phyloP scores from a whole-genome alignment of 1,140 invertebrate species.

The Drosophila equinoxialis region DNA sequence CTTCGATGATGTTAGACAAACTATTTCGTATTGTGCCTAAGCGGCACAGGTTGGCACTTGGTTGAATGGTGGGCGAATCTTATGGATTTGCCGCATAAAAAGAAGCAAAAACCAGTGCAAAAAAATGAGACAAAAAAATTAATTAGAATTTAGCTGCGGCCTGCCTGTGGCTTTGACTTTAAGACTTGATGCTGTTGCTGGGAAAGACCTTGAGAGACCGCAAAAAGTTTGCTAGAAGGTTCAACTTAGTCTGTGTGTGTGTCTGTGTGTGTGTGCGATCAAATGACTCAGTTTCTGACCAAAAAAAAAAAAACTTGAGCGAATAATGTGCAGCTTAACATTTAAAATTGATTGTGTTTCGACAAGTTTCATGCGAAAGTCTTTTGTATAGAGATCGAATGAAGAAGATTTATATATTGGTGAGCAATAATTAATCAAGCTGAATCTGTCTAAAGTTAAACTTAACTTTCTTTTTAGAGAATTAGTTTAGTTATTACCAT shows the following conservation, averaged over 20 bases:
- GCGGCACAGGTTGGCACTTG: constrained; percentile 46
- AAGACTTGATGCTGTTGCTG: constrained; percentile 40
- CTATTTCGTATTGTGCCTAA: not conserved
- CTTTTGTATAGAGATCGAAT: constrained; percentile 25
- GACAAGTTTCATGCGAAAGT: constrained; percentile 25
- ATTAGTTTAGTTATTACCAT: not conserved
- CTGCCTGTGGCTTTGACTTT: constrained; percentile 52
- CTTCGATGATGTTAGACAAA: constrained; percentile 33
- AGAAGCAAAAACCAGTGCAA: constrained; percentile 45
- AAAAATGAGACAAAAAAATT: constrained; percentile 49
- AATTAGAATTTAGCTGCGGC: constrained; percentile 63
- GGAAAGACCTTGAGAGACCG: constrained; percentile 69
- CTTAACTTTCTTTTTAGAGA: constrained; percentile 1
- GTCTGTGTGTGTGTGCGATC: constrained; percentile 34
- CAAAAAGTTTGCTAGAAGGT: constrained; percentile 44
- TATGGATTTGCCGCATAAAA: constrained; percentile 32
- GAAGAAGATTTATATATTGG: not conserved
- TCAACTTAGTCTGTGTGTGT: constrained; percentile 51
- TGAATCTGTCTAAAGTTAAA: not conserved
- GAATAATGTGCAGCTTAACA: constrained; percentile 29
- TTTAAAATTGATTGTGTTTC: constrained; percentile 24
- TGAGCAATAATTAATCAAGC: constrained; percentile 22
- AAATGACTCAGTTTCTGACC: constrained; percentile 20
- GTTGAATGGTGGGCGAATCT: constrained; percentile 16
- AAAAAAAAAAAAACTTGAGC: constrained; percentile 20